Evolutionary conservation across 2,888 invertebrate genomes (phyloP).

Genomic region (Trimorus sp.): DNA sequence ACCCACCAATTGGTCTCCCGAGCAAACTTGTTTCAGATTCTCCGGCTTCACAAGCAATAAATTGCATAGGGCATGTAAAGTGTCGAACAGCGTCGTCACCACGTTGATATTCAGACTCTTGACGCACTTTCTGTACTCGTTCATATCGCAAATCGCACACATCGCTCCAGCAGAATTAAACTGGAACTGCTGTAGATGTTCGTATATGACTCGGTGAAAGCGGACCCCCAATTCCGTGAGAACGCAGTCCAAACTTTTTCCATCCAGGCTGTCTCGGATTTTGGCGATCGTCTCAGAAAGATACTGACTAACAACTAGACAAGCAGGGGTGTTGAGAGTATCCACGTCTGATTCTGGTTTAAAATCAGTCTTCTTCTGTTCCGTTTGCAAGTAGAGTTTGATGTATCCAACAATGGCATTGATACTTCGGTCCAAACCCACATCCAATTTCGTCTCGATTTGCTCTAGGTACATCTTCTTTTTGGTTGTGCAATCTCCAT

Average conservation of each 20-base stretch:
- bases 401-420: constrained; percentile 96
- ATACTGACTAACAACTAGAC: constrained; percentile 91
- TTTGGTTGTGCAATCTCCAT: constrained; percentile 93
- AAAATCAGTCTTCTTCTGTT: constrained; percentile 98
- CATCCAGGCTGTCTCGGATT: constrained; percentile 92
- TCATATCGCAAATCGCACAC: constrained; percentile 99
- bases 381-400: constrained; percentile 92
- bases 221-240: constrained; percentile 94
- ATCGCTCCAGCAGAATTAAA: constrained; percentile 98
- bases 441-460: constrained; percentile 95
- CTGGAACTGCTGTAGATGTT: constrained; percentile 96
- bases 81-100: constrained; percentile 95
- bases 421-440: constrained; percentile 92
- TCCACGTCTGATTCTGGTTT: constrained; percentile 94
- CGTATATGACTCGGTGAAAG: constrained; percentile 96
- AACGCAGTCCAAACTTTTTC: constrained; percentile 93
- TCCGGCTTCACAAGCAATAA: constrained; percentile 96
- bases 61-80: constrained; percentile 97
- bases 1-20: constrained; percentile 95
- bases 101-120: constrained; percentile 89
- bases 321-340: constrained; percentile 92
- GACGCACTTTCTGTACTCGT: constrained; percentile 96
- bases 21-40: constrained; percentile 97
- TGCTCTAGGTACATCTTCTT: constrained; percentile 93
- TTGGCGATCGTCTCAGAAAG: constrained; percentile 89